Evolutionary conservation across 2,888 invertebrate genomes (phyloP).

Genomic region (Augochlorella aurata): DNA sequence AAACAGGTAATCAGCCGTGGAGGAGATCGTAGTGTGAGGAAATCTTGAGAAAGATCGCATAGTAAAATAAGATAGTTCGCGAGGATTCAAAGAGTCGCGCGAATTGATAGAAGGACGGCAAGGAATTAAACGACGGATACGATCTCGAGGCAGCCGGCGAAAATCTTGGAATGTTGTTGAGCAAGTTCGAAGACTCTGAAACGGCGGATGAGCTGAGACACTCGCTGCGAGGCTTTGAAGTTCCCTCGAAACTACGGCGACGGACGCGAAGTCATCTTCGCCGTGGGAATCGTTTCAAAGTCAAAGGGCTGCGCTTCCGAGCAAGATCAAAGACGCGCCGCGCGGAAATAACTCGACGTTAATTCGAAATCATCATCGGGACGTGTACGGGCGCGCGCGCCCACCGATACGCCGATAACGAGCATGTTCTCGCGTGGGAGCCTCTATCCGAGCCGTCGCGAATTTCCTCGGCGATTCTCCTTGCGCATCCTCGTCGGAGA

Average conservation of each 20-base stretch:
- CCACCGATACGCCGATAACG: not conserved
- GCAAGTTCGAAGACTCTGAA: not conserved
- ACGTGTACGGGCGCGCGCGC: not conserved
- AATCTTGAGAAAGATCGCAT: not conserved
- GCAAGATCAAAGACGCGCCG: slow-evolving; percentile 36
- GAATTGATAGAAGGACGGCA: not conserved
- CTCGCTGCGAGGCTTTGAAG: slow-evolving; percentile 26
- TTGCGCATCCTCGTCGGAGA: no score
- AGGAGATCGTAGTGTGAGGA: no score
- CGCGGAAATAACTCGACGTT: slow-evolving; percentile 27
- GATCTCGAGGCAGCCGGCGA: not conserved
- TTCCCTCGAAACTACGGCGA: not conserved
- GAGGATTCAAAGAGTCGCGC: not conserved
- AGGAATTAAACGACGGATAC: not conserved
- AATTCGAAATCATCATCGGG: slow-evolving; percentile 35
- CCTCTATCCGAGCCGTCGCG: not conserved
- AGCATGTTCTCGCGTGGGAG: not conserved
- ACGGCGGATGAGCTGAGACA: slow-evolving; percentile 10
- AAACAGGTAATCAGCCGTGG: no score
- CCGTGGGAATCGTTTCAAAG: not conserved
- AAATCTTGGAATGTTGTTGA: not conserved
- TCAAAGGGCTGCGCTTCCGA: slow-evolving; percentile 4
- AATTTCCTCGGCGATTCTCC: not conserved
- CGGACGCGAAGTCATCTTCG: slow-evolving; percentile 20
- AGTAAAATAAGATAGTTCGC: not conserved